Evolutionary conservation across 1,140 invertebrate genomes (phyloP).

Genomic region (Ceratina calcarata): DNA sequence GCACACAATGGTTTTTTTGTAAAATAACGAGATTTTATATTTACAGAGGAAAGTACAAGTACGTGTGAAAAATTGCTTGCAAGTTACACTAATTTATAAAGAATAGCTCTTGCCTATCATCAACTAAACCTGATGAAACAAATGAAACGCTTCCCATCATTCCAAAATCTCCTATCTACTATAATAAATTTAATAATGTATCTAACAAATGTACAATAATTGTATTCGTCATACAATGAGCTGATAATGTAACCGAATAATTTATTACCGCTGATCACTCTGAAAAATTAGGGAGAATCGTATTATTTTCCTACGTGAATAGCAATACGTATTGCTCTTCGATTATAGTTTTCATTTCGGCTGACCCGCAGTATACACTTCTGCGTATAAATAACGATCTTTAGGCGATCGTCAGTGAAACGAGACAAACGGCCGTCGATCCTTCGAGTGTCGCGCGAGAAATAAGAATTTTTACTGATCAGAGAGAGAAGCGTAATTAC

Average conservation of each 20-base stretch:
- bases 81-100: neutral
- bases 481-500: conserved; percentile 25
- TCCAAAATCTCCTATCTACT: no score
- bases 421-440: conserved; percentile 47
- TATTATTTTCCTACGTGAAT: neutral
- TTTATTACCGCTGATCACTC: no score
- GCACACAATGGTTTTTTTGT: neutral
- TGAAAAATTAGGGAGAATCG: no score
- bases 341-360: conserved; percentile 21
- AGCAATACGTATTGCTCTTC: neutral
- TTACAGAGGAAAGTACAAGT: conserved; percentile 21
- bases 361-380: conserved; percentile 34
- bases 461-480: conserved; percentile 5
- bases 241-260: no score
- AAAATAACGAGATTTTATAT: conserved; percentile 9
- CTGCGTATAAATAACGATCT: conserved; percentile 52
- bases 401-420: conserved; percentile 29
- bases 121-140: no score
- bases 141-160: no score
- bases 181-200: no score
- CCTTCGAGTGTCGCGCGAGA: conserved; percentile 47
- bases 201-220: no score
- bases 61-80: neutral
- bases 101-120: neutral
- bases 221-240: no score